phyloP scores from a whole-genome alignment of 2,888 invertebrate genomes.

The Cephus nigrinus region DNA sequence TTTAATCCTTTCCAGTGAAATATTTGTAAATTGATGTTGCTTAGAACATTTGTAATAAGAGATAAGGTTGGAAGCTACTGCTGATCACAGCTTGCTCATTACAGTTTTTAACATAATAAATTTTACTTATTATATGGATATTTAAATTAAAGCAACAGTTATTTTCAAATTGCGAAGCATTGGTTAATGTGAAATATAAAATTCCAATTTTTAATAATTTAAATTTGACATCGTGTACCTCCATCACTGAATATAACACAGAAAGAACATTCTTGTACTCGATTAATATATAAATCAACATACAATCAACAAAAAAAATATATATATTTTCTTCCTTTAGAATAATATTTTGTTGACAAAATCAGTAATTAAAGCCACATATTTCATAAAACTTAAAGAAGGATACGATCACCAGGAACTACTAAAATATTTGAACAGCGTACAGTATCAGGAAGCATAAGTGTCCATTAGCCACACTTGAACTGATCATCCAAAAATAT shows the following conservation, averaged over 20 bases:
- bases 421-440: not conserved
- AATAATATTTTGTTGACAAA: not conserved
- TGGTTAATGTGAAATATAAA: not conserved
- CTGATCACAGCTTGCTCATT: not conserved
- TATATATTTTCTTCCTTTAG: not conserved
- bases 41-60: not conserved
- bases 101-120: not conserved
- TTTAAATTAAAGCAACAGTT: not conserved
- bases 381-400: not conserved
- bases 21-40: not conserved
- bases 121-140: not conserved
- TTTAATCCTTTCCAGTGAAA: not conserved
- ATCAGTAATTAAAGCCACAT: not conserved
- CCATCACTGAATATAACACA: not conserved
- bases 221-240: not conserved
- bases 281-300: not conserved
- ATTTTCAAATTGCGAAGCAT: not conserved
- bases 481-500: not conserved
- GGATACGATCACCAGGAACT: not conserved
- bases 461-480: not conserved
- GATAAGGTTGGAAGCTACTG: not conserved
- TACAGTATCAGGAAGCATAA: not conserved
- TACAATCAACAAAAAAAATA: not conserved
- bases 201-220: not conserved
- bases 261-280: not conserved